Conservation (phyloP, 1,140 invertebrate species). For the Tachypleus tridentatus region DNA sequence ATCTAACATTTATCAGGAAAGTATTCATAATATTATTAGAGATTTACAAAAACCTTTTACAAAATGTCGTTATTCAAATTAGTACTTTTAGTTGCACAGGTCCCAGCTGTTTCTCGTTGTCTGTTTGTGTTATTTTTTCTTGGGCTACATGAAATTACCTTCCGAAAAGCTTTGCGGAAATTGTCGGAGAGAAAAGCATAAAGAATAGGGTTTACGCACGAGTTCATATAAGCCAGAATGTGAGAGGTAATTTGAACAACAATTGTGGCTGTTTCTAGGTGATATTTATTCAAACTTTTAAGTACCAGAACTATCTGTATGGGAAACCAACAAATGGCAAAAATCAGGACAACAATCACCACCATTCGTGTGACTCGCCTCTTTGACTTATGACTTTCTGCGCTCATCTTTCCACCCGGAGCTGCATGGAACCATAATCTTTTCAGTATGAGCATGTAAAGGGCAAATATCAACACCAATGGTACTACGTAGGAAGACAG, state of each 20-base stretch:
- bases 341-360: slow-evolving; percentile 82
- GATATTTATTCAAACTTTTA: slow-evolving; percentile 57
- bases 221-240: slow-evolving; percentile 49
- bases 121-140: not conserved
- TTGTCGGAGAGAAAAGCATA: slow-evolving; percentile 82
- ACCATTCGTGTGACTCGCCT: slow-evolving; percentile 85
- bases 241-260: slow-evolving; percentile 69
- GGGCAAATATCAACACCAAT: slow-evolving; percentile 63
- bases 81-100: slow-evolving; percentile 16
- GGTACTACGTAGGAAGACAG: slow-evolving; percentile 69
- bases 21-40: too few species aligned
- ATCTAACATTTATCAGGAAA: too few species aligned
- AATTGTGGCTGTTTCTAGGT: slow-evolving; percentile 47
- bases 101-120: slow-evolving; percentile 31
- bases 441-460: slow-evolving; percentile 81
- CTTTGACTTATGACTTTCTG: slow-evolving; percentile 63
- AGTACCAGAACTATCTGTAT: slow-evolving; percentile 72
- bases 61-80: slow-evolving; percentile 14
- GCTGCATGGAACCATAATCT: slow-evolving; percentile 65
- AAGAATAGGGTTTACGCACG: too few species aligned
- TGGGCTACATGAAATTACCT: slow-evolving; percentile 36
- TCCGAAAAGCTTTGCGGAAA: slow-evolving; percentile 67
- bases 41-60: not conserved
- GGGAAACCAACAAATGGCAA: slow-evolving; percentile 88
- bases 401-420: slow-evolving; percentile 52